phyloP scores from a whole-genome alignment of 2,113 vertebrate species.

The Rhizomys pruinosus region DNA sequence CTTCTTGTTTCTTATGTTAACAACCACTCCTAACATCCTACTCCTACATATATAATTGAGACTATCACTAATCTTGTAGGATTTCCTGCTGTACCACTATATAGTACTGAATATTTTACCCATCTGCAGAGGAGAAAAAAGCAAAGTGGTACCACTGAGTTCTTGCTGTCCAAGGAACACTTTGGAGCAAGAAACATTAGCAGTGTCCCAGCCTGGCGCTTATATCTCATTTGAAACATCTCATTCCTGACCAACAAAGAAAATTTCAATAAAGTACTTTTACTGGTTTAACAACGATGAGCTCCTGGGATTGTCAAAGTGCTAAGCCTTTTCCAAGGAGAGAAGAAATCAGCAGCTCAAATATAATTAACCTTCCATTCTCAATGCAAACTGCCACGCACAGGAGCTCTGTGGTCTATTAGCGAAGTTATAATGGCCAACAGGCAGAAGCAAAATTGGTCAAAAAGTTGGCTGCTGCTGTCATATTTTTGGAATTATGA shows the following conservation, averaged over 20 bases:
- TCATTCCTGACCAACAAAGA: slow-evolving; percentile 93
- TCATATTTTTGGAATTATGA: slow-evolving; percentile 94
- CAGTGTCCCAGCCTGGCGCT: slow-evolving; percentile 84
- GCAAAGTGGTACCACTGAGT: slow-evolving; percentile 81
- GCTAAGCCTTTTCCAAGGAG: slow-evolving; percentile 89
- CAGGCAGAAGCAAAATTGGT: slow-evolving; percentile 90
- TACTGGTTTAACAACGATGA: slow-evolving; percentile 89
- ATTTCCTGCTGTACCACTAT: slow-evolving; percentile 74
- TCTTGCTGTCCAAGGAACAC: slow-evolving; percentile 84
- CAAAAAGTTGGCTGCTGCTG: slow-evolving; percentile 90
- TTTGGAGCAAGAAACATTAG: slow-evolving; percentile 86
- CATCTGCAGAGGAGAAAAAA: slow-evolving; percentile 74
- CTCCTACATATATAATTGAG: background rate
- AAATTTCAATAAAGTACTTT: slow-evolving; percentile 92
- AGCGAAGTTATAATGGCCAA: slow-evolving; percentile 91
- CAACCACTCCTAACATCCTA: background rate
- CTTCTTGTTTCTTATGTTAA: background rate
- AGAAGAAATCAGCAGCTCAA: slow-evolving; percentile 92
- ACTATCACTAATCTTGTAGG: slow-evolving; percentile 31
- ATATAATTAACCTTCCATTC: slow-evolving; percentile 99
- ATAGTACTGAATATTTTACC: slow-evolving; percentile 80
- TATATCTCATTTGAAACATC: slow-evolving; percentile 89
- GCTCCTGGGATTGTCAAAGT: slow-evolving; percentile 89
- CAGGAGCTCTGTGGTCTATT: slow-evolving; percentile 88
- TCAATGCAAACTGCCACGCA: slow-evolving; percentile 91